A percentile compares a stretch with the other conserved stretches of the same genome.
Conservation (phyloP, 1,140 invertebrate genomes). For the Cheumatopsyche charites region DNA sequence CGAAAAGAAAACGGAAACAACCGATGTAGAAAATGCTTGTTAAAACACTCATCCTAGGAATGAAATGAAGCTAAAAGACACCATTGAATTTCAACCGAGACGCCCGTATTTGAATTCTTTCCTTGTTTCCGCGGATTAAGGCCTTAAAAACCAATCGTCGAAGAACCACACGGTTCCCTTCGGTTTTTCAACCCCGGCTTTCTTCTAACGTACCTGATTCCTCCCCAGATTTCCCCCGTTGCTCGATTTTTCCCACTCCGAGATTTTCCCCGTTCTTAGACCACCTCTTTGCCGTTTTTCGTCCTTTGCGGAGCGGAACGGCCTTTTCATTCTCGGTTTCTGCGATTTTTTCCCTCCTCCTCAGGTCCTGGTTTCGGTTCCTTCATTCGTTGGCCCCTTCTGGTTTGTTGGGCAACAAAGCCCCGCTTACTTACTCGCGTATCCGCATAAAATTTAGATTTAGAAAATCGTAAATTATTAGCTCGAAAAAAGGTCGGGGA, state of each 20-base stretch:
- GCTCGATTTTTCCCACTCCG: no score
- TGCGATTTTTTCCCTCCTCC: not conserved
- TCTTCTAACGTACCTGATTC: not conserved
- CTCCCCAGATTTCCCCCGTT: conserved; percentile 12
- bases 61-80: no score
- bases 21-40: no score
- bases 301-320: conserved; percentile 4
- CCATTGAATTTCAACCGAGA: no score
- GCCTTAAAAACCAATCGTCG: conserved; percentile 14
- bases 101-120: no score
- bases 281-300: not conserved
- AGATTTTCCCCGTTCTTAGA: not conserved
- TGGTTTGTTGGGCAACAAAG: conserved; percentile 16
- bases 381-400: not conserved
- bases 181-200: not conserved
- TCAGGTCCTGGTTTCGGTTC: not conserved
- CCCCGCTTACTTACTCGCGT: not conserved
- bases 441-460: conserved; percentile 30
- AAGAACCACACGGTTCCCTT: not conserved
- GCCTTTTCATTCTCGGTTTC: conserved; percentile 23
- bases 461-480: conserved; percentile 26
- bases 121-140: not conserved
- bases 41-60: no score
- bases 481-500: not conserved
- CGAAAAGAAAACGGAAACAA: no score